Evolutionary conservation across 2,113 vertebrate species (phyloP).

Genomic region (Apteryx mantelli): DNA sequence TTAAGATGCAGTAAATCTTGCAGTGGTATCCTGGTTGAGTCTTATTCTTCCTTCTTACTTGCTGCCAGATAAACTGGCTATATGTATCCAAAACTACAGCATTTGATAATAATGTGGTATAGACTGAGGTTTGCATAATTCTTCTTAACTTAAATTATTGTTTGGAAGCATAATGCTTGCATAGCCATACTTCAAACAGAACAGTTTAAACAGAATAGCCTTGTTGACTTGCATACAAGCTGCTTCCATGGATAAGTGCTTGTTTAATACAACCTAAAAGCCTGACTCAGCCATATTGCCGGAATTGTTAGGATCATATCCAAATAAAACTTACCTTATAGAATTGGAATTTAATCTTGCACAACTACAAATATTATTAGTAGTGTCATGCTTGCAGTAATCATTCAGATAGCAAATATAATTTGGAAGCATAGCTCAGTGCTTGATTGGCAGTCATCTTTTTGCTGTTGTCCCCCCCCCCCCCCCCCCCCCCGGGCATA

Average conservation of each 20-base stretch:
- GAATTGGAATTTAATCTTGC: background rate
- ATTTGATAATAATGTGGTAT: background rate
- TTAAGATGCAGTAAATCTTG: background rate
- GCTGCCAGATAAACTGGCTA: background rate
- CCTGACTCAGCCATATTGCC: background rate
- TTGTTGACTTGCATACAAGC: background rate
- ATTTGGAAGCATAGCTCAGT: background rate
- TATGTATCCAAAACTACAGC: background rate
- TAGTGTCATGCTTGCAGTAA: background rate
- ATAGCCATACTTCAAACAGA: background rate
- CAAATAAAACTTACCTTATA: background rate
- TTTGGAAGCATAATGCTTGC: background rate
- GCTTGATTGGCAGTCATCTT: background rate
- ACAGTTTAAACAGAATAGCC: background rate
- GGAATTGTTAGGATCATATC: background rate
- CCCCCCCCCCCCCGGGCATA: background rate
- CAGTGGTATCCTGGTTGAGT: background rate
- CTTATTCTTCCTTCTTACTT: background rate
- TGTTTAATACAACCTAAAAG: background rate
- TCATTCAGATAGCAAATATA: rapidly evolving
- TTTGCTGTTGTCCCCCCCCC: background rate
- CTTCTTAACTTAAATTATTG: background rate
- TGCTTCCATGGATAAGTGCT: background rate
- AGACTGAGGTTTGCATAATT: background rate
- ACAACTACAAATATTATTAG: background rate